These are phyloP conservation scores for Clarias magur DNA, from an alignment of 2,113 vertebrate species.

Conservation along the genomic window DNA sequence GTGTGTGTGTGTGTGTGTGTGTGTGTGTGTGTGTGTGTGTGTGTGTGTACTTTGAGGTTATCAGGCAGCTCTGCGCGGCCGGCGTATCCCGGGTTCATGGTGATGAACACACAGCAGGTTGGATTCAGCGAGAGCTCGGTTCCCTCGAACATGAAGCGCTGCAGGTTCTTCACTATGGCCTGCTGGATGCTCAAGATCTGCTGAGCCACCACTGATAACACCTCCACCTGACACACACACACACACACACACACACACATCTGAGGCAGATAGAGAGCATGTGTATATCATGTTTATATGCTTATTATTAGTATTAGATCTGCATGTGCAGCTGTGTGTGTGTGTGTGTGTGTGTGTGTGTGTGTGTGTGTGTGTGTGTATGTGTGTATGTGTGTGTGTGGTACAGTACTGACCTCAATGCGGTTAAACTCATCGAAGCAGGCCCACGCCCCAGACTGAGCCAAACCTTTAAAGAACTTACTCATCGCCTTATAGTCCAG, in stretches of 20 bases:
- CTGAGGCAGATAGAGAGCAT: background rate
- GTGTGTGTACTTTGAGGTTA: constrained; percentile 85
- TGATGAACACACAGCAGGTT: constrained; percentile 90
- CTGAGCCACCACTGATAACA: constrained; percentile 91
- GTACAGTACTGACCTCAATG: constrained; percentile 81
- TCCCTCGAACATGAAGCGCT: constrained; percentile 87
- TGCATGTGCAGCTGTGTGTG: no score
- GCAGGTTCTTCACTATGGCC: constrained; percentile 81
- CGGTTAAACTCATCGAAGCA: constrained; percentile 97
- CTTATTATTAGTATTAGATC: no score
- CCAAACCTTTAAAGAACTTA: constrained; percentile 94
- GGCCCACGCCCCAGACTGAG: constrained; percentile 91
- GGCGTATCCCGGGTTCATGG: constrained; percentile 95
- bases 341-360: no score
- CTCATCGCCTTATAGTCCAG: constrained; percentile 96
- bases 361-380: no score
- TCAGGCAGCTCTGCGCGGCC: constrained; percentile 89
- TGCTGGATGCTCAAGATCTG: constrained; percentile 93
- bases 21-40: background rate
- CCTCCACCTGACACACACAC: constrained; percentile 80
- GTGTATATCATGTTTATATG: no score
- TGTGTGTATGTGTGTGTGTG: background rate
- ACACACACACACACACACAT: background rate
- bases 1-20: background rate
- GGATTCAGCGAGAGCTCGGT: constrained; percentile 88